Percentiles rank a stretch among this genome's conserved stretches.
phyloP scores from a whole-genome alignment of 2,888 invertebrate genomes.

The Baronia brevicornis region DNA sequence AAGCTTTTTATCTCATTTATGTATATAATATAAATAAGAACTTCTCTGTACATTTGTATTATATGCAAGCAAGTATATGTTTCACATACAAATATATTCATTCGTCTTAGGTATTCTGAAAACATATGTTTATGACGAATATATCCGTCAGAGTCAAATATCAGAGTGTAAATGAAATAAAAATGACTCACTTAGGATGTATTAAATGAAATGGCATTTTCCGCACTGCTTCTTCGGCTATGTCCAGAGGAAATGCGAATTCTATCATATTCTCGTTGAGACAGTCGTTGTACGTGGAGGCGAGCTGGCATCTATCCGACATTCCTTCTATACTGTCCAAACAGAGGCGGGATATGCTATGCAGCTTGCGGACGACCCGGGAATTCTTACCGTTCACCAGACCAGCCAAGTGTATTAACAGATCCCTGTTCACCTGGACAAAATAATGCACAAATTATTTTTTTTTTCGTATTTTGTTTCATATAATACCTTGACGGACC shows the following conservation, averaged over 20 bases:
- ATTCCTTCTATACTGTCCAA: slow-evolving; percentile 62
- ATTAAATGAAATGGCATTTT: slow-evolving; percentile 69
- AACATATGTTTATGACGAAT: too few species aligned
- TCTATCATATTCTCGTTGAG: slow-evolving; percentile 65
- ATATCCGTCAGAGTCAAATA: too few species aligned
- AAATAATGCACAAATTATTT: not conserved
- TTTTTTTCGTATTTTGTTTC: too few species aligned
- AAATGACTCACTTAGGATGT: slow-evolving; percentile 56
- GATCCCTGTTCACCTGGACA: slow-evolving; percentile 56
- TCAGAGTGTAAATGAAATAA: not conserved
- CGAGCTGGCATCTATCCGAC: slow-evolving; percentile 60
- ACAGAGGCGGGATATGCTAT: slow-evolving; percentile 56
- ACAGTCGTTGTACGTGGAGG: slow-evolving; percentile 65
- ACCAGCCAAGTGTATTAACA: slow-evolving; percentile 55
- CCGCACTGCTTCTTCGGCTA: slow-evolving; percentile 61
- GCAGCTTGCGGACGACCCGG: slow-evolving; percentile 57
- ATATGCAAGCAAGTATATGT: too few species aligned
- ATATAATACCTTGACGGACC: too few species aligned
- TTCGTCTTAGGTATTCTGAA: too few species aligned
- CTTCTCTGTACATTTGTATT: too few species aligned
- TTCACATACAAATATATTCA: too few species aligned
- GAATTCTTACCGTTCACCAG: slow-evolving; percentile 64
- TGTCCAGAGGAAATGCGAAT: slow-evolving; percentile 60
- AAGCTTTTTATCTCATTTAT: too few species aligned
- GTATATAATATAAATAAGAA: too few species aligned